A percentile compares a stretch with the other conserved stretches of the same genome.
Evolutionary conservation across 1,140 invertebrate genomes (phyloP).

Genomic region (Mesaphorura yosii): DNA sequence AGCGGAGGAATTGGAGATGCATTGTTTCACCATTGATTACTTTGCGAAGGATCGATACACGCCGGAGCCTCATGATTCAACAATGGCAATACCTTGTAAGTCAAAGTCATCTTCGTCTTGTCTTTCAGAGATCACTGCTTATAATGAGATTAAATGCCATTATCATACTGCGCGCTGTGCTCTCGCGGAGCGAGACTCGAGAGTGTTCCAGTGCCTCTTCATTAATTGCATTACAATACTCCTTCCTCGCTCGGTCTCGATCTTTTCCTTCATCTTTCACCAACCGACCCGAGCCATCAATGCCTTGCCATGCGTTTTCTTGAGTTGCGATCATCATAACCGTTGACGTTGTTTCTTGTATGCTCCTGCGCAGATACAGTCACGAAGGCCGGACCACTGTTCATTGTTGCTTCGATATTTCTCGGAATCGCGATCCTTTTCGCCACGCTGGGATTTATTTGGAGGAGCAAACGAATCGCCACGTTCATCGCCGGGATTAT

Average conservation of each 20-base stretch:
- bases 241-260: too few relatives aligned
- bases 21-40: constrained; percentile 71
- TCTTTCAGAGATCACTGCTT: too few relatives aligned
- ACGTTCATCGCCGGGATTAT: constrained; percentile 54
- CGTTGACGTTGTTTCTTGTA: too few relatives aligned
- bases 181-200: background rate
- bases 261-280: constrained; percentile 1
- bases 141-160: background rate
- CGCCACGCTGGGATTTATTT: constrained; percentile 48
- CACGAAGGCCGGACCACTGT: constrained; percentile 53
- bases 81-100: constrained; percentile 37
- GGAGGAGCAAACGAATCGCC: constrained; percentile 45
- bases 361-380: constrained; percentile 64
- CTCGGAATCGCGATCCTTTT: constrained; percentile 51
- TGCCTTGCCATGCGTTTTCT: too few relatives aligned
- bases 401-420: constrained; percentile 48
- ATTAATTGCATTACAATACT: background rate
- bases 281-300: background rate
- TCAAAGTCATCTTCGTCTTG: background rate
- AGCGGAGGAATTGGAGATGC: constrained; percentile 16
- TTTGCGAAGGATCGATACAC: constrained; percentile 58
- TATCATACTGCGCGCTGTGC: background rate
- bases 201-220: background rate
- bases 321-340: too few relatives aligned
- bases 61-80: constrained; percentile 72